phyloP scores from a whole-genome alignment of 2,888 invertebrate species.

The Caenorhabditis japonica region DNA sequence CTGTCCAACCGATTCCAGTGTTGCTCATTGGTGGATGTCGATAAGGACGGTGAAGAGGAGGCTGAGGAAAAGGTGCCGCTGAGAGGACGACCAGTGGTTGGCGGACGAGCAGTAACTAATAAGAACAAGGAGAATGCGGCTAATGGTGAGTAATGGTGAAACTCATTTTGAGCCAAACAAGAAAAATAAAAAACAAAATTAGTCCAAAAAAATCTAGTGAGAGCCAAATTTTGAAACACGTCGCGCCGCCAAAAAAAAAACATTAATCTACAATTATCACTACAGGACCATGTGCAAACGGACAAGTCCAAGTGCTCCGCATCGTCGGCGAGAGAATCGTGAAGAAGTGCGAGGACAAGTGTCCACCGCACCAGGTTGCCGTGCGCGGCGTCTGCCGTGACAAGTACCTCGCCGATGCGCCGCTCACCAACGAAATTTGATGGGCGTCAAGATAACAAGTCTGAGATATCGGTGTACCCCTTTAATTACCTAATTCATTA shows the following conservation, averaged over 20 bases:
- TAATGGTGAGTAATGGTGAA: conserved; percentile 17
- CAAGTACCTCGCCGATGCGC: conserved; percentile 61
- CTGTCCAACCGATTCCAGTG: conserved; percentile 56
- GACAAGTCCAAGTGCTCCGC: conserved; percentile 73
- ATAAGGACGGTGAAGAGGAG: conserved; percentile 28
- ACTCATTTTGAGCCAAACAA: not conserved
- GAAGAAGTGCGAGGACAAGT: conserved; percentile 74
- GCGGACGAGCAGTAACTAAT: conserved; percentile 14
- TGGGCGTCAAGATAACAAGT: conserved; percentile 4
- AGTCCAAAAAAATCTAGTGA: too few relatives aligned
- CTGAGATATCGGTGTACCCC: conserved; percentile 4
- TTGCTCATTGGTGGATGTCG: conserved; percentile 41
- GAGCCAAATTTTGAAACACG: too few relatives aligned
- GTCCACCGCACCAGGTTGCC: conserved; percentile 73
- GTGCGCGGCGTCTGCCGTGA: conserved; percentile 74
- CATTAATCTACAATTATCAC: not conserved
- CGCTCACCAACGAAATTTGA: conserved; percentile 55
- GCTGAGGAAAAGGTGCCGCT: conserved; percentile 20
- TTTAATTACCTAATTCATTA: conserved; percentile 11
- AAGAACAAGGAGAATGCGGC: conserved; percentile 48
- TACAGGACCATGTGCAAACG: conserved; percentile 68
- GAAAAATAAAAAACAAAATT: too few relatives aligned
- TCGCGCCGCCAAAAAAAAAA: too few relatives aligned
- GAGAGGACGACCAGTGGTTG: conserved; percentile 47
- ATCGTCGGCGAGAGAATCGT: conserved; percentile 73